Evolutionary conservation across 2,113 vertebrate species (phyloP).

Genomic region (Macquaria australasica): DNA sequence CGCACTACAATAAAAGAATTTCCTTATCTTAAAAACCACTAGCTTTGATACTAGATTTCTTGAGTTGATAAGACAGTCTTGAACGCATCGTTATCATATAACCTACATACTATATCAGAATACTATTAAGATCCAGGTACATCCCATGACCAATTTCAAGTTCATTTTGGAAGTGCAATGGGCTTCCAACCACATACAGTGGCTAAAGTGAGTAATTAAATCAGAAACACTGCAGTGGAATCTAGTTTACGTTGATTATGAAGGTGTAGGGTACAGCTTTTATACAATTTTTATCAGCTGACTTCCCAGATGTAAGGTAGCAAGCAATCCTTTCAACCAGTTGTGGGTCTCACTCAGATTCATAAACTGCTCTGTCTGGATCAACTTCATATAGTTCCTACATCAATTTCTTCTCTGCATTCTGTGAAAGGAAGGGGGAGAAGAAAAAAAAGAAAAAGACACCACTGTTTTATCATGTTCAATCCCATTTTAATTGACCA

Average conservation of each 20-base stretch:
- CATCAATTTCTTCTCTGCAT: neutral
- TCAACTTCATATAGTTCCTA: neutral
- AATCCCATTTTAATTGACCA: conserved; percentile 76
- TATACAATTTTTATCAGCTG: neutral
- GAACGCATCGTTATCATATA: neutral
- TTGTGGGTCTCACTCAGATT: neutral
- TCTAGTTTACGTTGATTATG: neutral
- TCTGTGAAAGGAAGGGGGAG: too few species aligned
- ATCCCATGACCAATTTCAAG: neutral
- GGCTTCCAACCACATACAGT: neutral
- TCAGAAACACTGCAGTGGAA: too few species aligned
- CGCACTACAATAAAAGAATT: conserved; percentile 49
- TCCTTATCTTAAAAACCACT: neutral
- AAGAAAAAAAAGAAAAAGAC: neutral
- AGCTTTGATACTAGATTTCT: neutral
- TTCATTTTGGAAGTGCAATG: neutral
- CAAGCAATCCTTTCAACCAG: neutral
- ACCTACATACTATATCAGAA: neutral
- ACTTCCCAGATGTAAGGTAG: neutral
- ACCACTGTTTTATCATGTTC: neutral
- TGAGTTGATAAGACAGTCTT: neutral
- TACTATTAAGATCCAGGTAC: neutral
- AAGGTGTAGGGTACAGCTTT: neutral
- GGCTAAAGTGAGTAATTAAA: too few species aligned
- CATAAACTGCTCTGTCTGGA: neutral